Evolutionary conservation across 2,888 invertebrate species (phyloP).

Genomic region (Spodoptera littoralis): DNA sequence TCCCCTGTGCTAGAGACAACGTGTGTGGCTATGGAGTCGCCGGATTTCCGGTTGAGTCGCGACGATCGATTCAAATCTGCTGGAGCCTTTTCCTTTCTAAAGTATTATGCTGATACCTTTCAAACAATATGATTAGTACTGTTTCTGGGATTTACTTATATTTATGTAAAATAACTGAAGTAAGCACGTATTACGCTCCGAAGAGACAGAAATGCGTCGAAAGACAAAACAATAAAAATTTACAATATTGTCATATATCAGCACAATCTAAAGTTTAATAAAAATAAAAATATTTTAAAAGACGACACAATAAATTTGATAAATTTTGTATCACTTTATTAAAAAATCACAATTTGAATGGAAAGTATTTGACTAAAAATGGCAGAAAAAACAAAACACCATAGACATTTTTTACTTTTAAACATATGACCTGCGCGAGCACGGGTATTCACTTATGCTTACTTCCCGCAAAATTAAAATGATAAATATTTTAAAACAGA

Average conservation of each 20-base stretch:
- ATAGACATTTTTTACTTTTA: slow-evolving; percentile 74
- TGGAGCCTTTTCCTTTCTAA: slow-evolving; percentile 49
- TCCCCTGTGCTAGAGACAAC: slow-evolving; percentile 86
- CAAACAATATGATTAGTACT: slow-evolving; percentile 16
- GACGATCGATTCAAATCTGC: slow-evolving; percentile 71
- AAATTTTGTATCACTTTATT: slow-evolving; percentile 72
- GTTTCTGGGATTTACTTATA: slow-evolving; percentile 47
- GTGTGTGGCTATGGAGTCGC: slow-evolving; percentile 84
- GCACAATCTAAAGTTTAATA: slow-evolving; percentile 63
- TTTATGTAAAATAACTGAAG: slow-evolving; percentile 45
- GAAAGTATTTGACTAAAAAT: slow-evolving; percentile 86
- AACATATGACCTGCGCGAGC: slow-evolving; percentile 42
- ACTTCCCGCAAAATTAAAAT: slow-evolving; percentile 5
- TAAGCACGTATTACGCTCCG: slow-evolving; percentile 48
- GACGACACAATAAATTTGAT: slow-evolving; percentile 82
- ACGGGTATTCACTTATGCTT: slow-evolving; percentile 26
- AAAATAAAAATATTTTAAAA: slow-evolving; percentile 73
- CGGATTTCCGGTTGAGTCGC: slow-evolving; percentile 83
- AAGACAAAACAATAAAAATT: slow-evolving; percentile 49
- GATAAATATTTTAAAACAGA: background rate
- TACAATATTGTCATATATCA: slow-evolving; percentile 48
- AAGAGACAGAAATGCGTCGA: slow-evolving; percentile 49
- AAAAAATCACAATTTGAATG: slow-evolving; percentile 81
- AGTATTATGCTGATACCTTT: slow-evolving; percentile 37
- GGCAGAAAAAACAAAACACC: slow-evolving; percentile 80